Evolutionary conservation across 2,797 vertebrate species (phyloP).

Genomic region (Hypotaenidia okinawae): DNA sequence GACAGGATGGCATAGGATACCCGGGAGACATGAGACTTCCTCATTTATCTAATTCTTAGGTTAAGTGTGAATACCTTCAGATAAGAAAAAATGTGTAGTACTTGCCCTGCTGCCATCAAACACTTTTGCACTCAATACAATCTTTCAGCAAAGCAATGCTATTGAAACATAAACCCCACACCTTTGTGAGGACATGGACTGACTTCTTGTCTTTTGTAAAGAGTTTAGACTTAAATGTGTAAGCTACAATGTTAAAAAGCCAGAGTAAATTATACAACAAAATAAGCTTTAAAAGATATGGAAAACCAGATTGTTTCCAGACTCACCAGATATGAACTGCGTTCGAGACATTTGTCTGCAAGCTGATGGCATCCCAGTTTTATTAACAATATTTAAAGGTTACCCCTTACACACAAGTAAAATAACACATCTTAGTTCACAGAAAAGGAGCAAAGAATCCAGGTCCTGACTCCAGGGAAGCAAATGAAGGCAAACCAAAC

Average conservation of each 20-base stretch:
- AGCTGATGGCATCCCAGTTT: neutral
- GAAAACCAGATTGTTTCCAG: neutral
- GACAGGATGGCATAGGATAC: slow-evolving; percentile 63
- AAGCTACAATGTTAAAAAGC: neutral
- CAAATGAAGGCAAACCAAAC: neutral
- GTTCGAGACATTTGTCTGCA: neutral
- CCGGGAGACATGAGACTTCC: slow-evolving; percentile 63
- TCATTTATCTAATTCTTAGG: slow-evolving; percentile 68
- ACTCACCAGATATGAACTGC: neutral
- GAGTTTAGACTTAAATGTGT: neutral
- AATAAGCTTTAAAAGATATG: neutral
- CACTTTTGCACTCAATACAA: neutral
- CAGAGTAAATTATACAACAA: neutral
- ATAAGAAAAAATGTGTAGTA: slow-evolving; percentile 52
- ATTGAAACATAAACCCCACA: neutral
- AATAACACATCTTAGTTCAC: neutral
- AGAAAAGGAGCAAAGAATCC: neutral
- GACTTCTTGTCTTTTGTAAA: neutral
- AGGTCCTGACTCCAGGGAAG: neutral
- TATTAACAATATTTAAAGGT: neutral
- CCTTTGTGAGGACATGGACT: neutral
- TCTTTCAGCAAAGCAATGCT: neutral
- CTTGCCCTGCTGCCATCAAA: slow-evolving; percentile 60
- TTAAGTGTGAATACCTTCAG: slow-evolving; percentile 75
- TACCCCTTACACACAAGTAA: neutral